Evolutionary conservation across 1,140 invertebrate genomes (phyloP).

Genomic region (Microplitis demolitor): DNA sequence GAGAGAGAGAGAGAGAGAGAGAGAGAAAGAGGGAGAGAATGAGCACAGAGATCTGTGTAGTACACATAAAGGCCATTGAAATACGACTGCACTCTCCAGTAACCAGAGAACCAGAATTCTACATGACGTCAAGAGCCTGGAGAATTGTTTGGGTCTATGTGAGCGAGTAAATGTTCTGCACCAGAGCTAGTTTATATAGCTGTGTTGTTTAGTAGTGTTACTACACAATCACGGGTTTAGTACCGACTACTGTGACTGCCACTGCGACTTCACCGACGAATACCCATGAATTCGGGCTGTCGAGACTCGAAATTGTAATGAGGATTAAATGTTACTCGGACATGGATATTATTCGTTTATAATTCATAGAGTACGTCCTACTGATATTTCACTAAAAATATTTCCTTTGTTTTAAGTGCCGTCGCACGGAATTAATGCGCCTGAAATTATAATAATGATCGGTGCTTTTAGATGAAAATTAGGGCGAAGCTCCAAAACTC

Average conservation of each 20-base stretch:
- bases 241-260: not conserved
- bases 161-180: not conserved
- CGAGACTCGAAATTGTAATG: slow-evolving; percentile 48
- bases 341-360: slow-evolving; percentile 20
- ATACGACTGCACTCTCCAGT: slow-evolving; percentile 10
- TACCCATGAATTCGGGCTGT: slow-evolving; percentile 56
- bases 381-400: no score
- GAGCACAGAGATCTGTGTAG: not conserved
- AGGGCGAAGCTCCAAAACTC: no score
- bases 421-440: no score
- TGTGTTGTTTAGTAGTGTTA: not conserved
- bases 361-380: not conserved
- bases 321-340: slow-evolving; percentile 33
- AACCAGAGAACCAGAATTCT: slow-evolving; percentile 12
- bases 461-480: no score
- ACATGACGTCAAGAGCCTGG: not conserved
- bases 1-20: not conserved
- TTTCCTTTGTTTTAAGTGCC: no score
- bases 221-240: not conserved
- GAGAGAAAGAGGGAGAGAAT: not conserved
- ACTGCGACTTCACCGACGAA: slow-evolving; percentile 16
- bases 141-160: not conserved
- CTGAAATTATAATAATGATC: no score
- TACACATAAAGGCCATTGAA: slow-evolving; percentile 9
- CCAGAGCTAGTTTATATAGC: no score